Evolutionary conservation across 2,888 invertebrate genomes (phyloP).

Genomic region (Merodon equestris): DNA sequence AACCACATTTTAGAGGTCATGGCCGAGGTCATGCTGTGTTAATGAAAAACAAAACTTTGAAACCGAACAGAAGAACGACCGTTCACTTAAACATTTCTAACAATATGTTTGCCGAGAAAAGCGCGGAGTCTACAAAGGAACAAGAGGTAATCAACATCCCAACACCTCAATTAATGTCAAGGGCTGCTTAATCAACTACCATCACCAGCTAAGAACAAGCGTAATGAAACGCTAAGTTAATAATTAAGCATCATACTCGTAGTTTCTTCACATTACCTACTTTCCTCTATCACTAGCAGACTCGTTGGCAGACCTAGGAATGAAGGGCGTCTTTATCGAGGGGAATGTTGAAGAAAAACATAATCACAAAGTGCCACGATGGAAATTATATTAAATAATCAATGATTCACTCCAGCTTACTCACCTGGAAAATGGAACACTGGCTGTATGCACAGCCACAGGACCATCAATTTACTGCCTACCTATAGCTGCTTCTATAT

Average conservation of each 20-base stretch:
- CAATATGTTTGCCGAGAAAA: too few relatives aligned
- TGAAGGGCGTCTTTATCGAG: too few relatives aligned
- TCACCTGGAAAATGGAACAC: constrained; percentile 54
- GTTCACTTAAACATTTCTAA: too few relatives aligned
- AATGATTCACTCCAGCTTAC: constrained; percentile 45
- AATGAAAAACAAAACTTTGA: too few relatives aligned
- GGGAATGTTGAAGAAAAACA: neutral
- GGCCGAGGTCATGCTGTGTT: too few relatives aligned
- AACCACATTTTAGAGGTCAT: too few relatives aligned
- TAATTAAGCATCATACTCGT: constrained; percentile 30
- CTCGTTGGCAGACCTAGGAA: too few relatives aligned
- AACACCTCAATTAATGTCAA: constrained; percentile 22
- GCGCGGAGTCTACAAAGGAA: neutral
- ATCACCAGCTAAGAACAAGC: constrained; percentile 11
- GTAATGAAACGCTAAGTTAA: constrained; percentile 24
- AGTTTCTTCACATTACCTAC: neutral
- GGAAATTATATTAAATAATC: constrained; percentile 63
- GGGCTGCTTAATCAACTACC: constrained; percentile 31
- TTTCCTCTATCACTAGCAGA: neutral
- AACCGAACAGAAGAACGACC: too few relatives aligned
- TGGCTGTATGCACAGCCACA: too few relatives aligned
- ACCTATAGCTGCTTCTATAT: neutral
- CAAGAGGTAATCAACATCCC: constrained; percentile 33
- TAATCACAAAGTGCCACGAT: constrained; percentile 6
- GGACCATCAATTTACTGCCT: too few relatives aligned